Conservation (phyloP, 2,113 vertebrate genomes). For the Panthera leo region DNA sequence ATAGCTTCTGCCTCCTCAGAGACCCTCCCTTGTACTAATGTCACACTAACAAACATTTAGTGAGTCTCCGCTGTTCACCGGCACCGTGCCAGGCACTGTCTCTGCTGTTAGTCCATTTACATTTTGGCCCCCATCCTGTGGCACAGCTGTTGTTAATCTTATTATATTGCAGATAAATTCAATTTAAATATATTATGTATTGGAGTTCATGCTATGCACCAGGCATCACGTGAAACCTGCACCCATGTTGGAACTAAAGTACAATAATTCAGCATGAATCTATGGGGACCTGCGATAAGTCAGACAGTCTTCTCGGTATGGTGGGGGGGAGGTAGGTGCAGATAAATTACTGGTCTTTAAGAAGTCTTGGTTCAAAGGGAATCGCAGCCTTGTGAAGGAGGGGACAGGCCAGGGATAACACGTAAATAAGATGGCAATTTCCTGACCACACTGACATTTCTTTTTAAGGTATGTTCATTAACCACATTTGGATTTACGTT, state of each 20-base stretch:
- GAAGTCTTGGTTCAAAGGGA: background rate
- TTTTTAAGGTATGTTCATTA: background rate
- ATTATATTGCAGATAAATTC: background rate
- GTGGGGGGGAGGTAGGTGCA: background rate
- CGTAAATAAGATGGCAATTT: background rate
- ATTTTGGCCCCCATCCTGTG: background rate
- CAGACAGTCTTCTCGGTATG: background rate
- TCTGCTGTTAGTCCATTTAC: background rate
- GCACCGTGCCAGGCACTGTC: no score
- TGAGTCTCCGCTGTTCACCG: background rate
- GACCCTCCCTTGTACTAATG: background rate
- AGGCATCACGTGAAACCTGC: background rate
- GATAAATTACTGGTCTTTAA: background rate
- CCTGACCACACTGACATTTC: background rate
- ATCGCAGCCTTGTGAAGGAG: background rate
- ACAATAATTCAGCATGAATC: background rate
- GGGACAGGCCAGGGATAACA: background rate
- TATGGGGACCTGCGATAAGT: background rate
- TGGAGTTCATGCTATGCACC: background rate
- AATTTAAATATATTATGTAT: background rate
- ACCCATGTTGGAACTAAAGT: background rate
- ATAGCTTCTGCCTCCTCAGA: background rate
- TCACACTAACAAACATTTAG: background rate
- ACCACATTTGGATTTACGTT: constrained; percentile 22
- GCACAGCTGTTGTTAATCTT: background rate